A percentile compares a stretch with the other conserved stretches of the same genome.
These are phyloP conservation scores for Podiceps cristatus DNA, from an alignment of 2,113 vertebrate genomes.

Conservation along the genomic window DNA sequence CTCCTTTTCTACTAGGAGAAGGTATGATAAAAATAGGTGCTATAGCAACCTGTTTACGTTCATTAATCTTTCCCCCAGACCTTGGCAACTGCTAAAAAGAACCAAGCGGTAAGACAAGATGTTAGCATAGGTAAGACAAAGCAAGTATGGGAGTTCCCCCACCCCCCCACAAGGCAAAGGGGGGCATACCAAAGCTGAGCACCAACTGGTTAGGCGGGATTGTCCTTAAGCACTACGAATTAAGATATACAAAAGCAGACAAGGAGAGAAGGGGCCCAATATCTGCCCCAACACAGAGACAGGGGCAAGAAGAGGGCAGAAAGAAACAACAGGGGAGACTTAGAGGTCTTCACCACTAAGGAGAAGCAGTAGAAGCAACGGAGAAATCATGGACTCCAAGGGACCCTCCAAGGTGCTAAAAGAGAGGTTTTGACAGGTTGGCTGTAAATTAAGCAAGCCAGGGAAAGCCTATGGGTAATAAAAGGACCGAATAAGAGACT, in stretches of 20 bases:
- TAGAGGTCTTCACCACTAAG: neutral
- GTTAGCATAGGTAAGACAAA: neutral
- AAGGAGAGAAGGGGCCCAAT: neutral
- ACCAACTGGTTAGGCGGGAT: neutral
- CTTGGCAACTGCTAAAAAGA: neutral
- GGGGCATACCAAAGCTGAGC: neutral
- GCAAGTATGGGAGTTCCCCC: neutral
- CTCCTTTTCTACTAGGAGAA: neutral
- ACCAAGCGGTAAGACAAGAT: neutral
- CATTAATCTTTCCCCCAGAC: neutral
- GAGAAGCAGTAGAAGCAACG: neutral
- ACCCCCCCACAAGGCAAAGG: neutral
- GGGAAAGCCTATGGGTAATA: neutral
- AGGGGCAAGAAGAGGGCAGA: neutral
- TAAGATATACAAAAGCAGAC: neutral
- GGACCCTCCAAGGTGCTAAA: neutral
- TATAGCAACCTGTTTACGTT: neutral
- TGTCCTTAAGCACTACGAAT: neutral
- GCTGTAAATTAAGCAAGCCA: neutral
- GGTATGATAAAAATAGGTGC: neutral
- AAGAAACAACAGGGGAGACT: neutral
- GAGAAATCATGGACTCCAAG: neutral
- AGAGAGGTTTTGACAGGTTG: neutral
- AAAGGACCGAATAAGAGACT: neutral
- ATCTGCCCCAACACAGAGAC: neutral